A percentile compares a stretch with the other conserved stretches of the same genome.
Conservation (phyloP, 2,113 vertebrate genomes). For the Brachyistius frenatus region DNA sequence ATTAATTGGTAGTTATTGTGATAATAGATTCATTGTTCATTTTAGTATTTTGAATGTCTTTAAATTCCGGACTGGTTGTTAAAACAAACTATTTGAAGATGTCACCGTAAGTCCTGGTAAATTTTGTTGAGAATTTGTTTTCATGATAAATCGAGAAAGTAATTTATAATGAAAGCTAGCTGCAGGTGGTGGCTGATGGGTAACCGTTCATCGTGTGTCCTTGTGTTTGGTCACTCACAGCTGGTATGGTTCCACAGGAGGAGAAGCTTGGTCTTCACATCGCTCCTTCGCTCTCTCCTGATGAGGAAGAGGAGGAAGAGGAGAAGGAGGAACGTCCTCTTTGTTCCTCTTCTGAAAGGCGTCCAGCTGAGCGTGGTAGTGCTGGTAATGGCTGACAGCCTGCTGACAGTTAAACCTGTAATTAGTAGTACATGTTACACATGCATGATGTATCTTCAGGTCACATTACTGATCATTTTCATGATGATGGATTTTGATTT, state of each 20-base stretch:
- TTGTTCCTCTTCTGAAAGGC: slow-evolving; percentile 75
- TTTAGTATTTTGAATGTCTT: too few species aligned
- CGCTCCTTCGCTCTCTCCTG: slow-evolving; percentile 61
- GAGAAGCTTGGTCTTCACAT: slow-evolving; percentile 49
- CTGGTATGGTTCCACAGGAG: slow-evolving; percentile 63
- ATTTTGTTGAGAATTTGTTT: too few species aligned
- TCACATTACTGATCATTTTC: too few species aligned
- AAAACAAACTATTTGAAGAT: too few species aligned
- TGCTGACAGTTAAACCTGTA: slow-evolving; percentile 68
- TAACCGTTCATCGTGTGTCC: neutral
- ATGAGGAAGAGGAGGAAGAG: slow-evolving; percentile 23
- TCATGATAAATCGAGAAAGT: too few species aligned
- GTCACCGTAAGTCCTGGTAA: too few species aligned
- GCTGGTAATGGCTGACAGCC: slow-evolving; percentile 77
- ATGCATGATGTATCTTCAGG: neutral
- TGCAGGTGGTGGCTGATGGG: too few species aligned
- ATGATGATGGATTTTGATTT: too few species aligned
- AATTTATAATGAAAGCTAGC: too few species aligned
- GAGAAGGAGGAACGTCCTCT: slow-evolving; percentile 40
- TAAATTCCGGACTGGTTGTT: too few species aligned
- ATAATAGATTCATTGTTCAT: too few species aligned
- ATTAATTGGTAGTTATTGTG: too few species aligned
- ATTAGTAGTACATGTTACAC: neutral
- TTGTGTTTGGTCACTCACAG: slow-evolving; percentile 66
- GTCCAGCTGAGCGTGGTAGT: slow-evolving; percentile 85